Base-by-base conservation (phyloP, 2,888 invertebrate genomes). In the Ophonus ardosiacus region DNA sequence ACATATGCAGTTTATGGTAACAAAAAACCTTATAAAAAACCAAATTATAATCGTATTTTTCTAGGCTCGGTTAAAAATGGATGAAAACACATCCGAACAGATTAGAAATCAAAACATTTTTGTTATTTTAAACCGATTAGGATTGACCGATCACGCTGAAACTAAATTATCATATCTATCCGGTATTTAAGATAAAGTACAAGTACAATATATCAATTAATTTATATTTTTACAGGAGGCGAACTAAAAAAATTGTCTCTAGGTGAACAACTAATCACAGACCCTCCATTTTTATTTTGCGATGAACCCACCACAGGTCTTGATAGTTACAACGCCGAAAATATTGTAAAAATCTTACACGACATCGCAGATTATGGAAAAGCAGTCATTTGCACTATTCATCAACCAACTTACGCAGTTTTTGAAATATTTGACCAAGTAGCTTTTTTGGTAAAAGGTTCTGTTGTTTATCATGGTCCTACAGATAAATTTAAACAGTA, bases 231-330 rank as follows among this genome's bases (percentile, higher is more conserved):
- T 57, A 98, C 97, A 0, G 98, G 98, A 0, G 98, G 98, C 0
- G 98, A 98, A 91, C 94, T 95, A 89, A 97, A 97, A 90, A 93
- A 97, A 87, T 93, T 98, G 0, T 95, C 97, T 2, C 93, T 99
- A 88, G 98, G 98, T 81, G 96, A 97, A 84, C 90, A 97, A 96
- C 93, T 98, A 8, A 92, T 98, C 81, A 97, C 96, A 81, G 97
- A 98, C 90, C 98, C 98, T 0, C 95, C 95, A 2, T 93, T 98
- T 84, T 91, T 98, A 80, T 98, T 98, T 91, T 98, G 98, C 90
- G 98, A 98, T 89, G 98, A 98, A 90, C 98, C 98, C 0, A 98
- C 98, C 0, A 97, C 97, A 0, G 98, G 98, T 0, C 91, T 98
- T 81, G 98, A 98, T 91, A 97, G 97, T 87, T 98, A 94, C 91